Conservation (phyloP, 2,888 invertebrate genomes). For the Tribolium freemani region DNA sequence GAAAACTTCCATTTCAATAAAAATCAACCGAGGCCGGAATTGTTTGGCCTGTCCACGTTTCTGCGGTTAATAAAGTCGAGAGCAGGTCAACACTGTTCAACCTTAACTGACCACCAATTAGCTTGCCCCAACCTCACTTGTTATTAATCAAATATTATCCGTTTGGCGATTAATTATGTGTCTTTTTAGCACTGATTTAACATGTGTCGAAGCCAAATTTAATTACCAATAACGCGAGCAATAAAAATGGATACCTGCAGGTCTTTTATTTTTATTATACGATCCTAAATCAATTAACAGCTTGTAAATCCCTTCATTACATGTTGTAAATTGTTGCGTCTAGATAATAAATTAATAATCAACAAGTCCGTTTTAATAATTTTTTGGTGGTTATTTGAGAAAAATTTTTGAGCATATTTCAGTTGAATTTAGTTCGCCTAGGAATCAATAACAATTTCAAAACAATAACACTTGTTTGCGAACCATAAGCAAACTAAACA, state of each 20-base stretch:
- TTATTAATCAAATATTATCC: slow-evolving; percentile 27
- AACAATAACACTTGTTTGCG: neutral
- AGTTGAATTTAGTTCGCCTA: neutral
- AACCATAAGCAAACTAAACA: neutral
- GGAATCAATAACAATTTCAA: neutral
- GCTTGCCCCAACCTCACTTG: slow-evolving; percentile 25
- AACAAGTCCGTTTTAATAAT: neutral
- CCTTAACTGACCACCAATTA: slow-evolving; percentile 33
- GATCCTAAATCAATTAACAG: neutral
- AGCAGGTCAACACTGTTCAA: slow-evolving; percentile 22
- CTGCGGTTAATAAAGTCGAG: slow-evolving; percentile 28
- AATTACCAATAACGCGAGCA: neutral
- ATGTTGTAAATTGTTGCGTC: neutral
- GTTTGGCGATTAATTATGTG: slow-evolving; percentile 14
- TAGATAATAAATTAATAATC: neutral
- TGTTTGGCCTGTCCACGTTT: slow-evolving; percentile 10
- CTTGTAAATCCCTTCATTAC: neutral
- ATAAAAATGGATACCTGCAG: neutral
- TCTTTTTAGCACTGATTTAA: neutral
- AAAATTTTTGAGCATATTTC: neutral
- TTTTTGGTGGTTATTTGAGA: too few species aligned
- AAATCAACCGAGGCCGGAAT: slow-evolving; percentile 8
- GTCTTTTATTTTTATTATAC: neutral
- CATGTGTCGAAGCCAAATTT: too few species aligned
- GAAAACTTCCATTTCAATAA: slow-evolving; percentile 23